Evolutionary conservation across 1,140 invertebrate genomes (phyloP).

Genomic region (Leptoteleia sp.): DNA sequence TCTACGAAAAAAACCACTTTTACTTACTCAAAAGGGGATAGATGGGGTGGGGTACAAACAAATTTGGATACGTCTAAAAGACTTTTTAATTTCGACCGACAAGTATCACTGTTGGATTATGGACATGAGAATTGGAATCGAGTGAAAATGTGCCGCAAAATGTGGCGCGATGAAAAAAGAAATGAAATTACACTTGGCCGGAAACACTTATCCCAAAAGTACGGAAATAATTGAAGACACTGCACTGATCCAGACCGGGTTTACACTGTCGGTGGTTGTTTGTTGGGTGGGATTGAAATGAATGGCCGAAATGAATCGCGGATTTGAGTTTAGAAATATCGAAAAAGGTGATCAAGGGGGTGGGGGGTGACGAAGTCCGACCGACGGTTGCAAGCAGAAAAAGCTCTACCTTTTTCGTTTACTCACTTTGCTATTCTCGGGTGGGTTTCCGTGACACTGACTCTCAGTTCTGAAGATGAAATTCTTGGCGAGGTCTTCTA

Average conservation of each 20-base stretch:
- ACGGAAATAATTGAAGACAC: conserved; percentile 15
- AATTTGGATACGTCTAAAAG: too few relatives aligned
- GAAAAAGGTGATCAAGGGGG: neutral
- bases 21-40: neutral
- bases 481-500: conserved; percentile 78
- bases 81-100: too few relatives aligned
- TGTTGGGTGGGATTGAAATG: neutral
- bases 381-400: too few relatives aligned
- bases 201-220: conserved; percentile 44
- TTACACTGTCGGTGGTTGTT: conserved; percentile 11
- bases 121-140: neutral
- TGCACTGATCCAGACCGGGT: conserved; percentile 22
- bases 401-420: conserved; percentile 53
- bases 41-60: too few relatives aligned
- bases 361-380: too few relatives aligned
- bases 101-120: too few relatives aligned
- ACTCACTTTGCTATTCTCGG: conserved; percentile 76
- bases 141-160: too few relatives aligned
- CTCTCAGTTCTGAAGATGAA: conserved; percentile 80
- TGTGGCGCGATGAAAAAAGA: too few relatives aligned
- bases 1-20: neutral
- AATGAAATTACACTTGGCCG: conserved; percentile 5
- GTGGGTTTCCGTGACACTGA: conserved; percentile 78
- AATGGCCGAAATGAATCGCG: neutral
- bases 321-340: conserved; percentile 8